phyloP scores from a whole-genome alignment of 2,797 vertebrate species.

The Antrozous pallidus region DNA sequence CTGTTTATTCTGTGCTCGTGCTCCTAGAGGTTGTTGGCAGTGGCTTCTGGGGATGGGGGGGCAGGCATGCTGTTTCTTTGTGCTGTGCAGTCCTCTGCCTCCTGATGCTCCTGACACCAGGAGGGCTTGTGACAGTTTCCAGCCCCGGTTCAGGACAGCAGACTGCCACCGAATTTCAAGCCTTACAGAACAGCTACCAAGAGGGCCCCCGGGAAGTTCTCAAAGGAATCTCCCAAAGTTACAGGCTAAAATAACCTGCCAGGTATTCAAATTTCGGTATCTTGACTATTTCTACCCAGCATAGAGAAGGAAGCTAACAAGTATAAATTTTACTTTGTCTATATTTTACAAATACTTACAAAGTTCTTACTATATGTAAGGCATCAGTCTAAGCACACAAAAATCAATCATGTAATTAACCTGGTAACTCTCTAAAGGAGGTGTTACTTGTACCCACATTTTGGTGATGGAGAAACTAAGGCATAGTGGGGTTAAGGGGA shows the following conservation, averaged over 20 bases:
- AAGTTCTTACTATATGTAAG: conserved; percentile 26
- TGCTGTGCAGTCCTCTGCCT: conserved; percentile 32
- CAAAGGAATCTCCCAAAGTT: conserved; percentile 43
- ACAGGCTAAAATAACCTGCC: conserved; percentile 10
- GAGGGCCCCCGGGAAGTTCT: conserved; percentile 35
- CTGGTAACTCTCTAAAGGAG: not conserved
- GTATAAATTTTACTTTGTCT: conserved; percentile 36
- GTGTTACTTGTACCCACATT: not conserved
- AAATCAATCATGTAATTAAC: not conserved
- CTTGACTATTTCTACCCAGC: conserved; percentile 2
- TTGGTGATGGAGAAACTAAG: conserved; percentile 29
- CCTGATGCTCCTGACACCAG: not conserved
- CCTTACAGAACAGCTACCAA: not conserved
- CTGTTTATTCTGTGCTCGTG: not conserved
- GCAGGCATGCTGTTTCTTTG: conserved; percentile 48
- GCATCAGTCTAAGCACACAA: not conserved
- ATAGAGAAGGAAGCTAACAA: conserved; percentile 1
- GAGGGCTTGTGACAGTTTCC: not conserved
- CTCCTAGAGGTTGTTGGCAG: conserved; percentile 48
- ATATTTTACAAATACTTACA: conserved; percentile 20
- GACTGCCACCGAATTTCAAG: not conserved
- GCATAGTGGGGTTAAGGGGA: conserved; percentile 13
- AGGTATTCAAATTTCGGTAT: not conserved
- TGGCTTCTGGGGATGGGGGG: not conserved
- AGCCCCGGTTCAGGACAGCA: conserved; percentile 10